These are phyloP conservation scores for Leucozona laternaria DNA, from an alignment of 2,888 invertebrate genomes.

Conservation along the genomic window DNA sequence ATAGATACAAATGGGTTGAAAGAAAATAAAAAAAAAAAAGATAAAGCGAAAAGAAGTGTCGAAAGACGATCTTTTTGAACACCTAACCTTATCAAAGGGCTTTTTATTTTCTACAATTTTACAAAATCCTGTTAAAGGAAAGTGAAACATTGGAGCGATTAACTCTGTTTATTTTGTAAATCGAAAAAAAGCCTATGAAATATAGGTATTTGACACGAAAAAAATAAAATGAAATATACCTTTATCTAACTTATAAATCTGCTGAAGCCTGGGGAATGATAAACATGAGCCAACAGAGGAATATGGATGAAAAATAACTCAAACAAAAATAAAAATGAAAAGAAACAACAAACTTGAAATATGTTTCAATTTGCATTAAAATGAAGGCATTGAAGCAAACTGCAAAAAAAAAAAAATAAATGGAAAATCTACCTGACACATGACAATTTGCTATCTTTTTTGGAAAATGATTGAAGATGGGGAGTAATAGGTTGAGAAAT, in stretches of 20 bases:
- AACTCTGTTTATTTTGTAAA: background rate
- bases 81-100: slow-evolving; percentile 35
- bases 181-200: slow-evolving; percentile 12
- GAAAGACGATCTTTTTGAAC: slow-evolving; percentile 4
- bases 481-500: slow-evolving; percentile 16
- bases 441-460: slow-evolving; percentile 51
- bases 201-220: background rate
- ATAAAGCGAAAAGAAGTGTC: background rate
- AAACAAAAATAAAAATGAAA: background rate
- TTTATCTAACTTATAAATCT: background rate
- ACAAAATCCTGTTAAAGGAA: slow-evolving; percentile 19
- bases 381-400: slow-evolving; percentile 1
- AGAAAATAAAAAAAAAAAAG: background rate
- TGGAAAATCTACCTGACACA: slow-evolving; percentile 44
- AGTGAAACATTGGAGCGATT: slow-evolving; percentile 24
- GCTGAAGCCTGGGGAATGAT: background rate
- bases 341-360: slow-evolving; percentile 32
- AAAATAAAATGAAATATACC: background rate
- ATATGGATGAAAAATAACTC: slow-evolving; percentile 8
- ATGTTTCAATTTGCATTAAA: slow-evolving; percentile 54
- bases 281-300: slow-evolving; percentile 4
- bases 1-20: background rate
- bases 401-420: background rate
- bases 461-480: slow-evolving; percentile 20
- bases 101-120: slow-evolving; percentile 48